Conservation (phyloP, 2,888 invertebrate genomes). For the Lycia hirtaria region DNA sequence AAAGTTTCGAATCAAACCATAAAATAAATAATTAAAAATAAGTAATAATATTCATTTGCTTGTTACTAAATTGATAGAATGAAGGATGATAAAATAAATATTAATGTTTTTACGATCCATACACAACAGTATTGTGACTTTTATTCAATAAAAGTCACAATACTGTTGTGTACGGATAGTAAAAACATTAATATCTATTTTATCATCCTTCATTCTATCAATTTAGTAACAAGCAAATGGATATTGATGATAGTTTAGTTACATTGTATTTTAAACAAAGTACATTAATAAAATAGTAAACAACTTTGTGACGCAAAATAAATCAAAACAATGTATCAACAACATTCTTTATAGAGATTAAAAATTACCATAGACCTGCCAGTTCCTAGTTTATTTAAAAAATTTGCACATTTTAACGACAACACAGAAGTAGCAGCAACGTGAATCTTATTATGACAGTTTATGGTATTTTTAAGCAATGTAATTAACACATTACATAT, state of each 20-base stretch:
- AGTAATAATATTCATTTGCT: too few relatives aligned
- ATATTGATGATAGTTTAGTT: neutral
- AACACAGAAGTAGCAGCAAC: slow-evolving; percentile 13
- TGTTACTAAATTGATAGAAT: neutral
- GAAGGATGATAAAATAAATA: neutral
- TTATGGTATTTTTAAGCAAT: neutral
- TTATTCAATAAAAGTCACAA: too few relatives aligned
- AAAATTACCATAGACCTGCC: slow-evolving; percentile 18
- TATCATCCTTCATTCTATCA: neutral
- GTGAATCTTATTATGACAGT: too few relatives aligned
- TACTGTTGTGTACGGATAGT: too few relatives aligned
- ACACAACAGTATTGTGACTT: too few relatives aligned
- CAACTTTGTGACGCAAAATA: neutral
- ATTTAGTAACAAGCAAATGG: neutral
- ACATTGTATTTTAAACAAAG: neutral
- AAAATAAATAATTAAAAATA: too few relatives aligned
- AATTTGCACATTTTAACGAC: slow-evolving; percentile 4
- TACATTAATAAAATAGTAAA: neutral
- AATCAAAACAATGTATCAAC: neutral
- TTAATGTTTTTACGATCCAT: too few relatives aligned
- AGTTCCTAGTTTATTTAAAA: slow-evolving; percentile 26
- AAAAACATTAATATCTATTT: too few relatives aligned
- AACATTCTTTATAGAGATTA: neutral
- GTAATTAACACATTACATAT: too few relatives aligned
- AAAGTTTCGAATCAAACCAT: too few relatives aligned